Percentiles rank a stretch among this genome's conserved stretches.
phyloP scores from a whole-genome alignment of 2,888 invertebrate species.

The Drosophila atripex region DNA sequence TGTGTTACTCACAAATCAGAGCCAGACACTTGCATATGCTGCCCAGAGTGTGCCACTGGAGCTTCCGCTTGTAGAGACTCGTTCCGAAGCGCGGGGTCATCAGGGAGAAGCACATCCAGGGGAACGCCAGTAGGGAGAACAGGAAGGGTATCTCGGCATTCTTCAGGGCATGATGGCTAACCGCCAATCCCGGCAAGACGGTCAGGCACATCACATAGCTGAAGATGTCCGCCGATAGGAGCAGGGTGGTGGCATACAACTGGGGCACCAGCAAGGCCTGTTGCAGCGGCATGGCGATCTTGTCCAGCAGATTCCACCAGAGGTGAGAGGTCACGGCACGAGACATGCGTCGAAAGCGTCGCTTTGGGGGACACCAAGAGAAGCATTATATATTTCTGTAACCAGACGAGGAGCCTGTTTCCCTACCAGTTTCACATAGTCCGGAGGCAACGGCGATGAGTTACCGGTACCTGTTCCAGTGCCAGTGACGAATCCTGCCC shows the following conservation, averaged over 20 bases:
- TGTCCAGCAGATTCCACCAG: constrained; percentile 80
- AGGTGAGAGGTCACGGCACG: constrained; percentile 78
- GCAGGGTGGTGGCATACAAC: constrained; percentile 81
- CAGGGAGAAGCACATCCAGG: constrained; percentile 84
- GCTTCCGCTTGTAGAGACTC: constrained; percentile 80
- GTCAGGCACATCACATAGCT: constrained; percentile 84
- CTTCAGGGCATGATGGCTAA: constrained; percentile 82
- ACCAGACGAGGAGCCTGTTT: neutral
- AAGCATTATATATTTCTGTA: neutral
- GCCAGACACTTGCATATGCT: constrained; percentile 82
- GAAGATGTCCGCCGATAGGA: constrained; percentile 82
- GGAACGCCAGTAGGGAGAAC: constrained; percentile 83
- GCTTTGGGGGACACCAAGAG: constrained; percentile 40
- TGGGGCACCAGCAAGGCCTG: constrained; percentile 81
- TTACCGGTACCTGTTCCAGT: constrained; percentile 44
- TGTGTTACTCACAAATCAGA: constrained; percentile 73
- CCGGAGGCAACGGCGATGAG: constrained; percentile 60
- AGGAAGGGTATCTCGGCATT: constrained; percentile 83
- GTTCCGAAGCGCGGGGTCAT: constrained; percentile 83
- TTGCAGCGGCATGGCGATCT: constrained; percentile 79
- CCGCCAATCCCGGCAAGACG: constrained; percentile 82
- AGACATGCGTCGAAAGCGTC: constrained; percentile 80
- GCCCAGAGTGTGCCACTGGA: constrained; percentile 82
- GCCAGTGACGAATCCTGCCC: constrained; percentile 18
- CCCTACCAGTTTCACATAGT: constrained; percentile 61